Conservation (phyloP, 2,797 vertebrate species). For the Malacoraja senta region DNA sequence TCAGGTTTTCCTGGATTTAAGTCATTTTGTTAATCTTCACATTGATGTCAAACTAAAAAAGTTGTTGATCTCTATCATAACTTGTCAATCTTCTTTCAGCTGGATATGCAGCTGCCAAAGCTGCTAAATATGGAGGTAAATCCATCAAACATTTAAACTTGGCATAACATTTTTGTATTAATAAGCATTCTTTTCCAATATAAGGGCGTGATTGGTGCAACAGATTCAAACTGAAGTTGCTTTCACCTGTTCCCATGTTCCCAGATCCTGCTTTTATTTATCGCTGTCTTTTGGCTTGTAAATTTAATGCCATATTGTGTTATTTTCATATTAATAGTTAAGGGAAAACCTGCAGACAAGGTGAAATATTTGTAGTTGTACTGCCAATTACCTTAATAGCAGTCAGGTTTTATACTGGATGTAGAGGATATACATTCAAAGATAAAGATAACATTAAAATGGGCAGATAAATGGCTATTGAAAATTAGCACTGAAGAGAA, state of each 20-base stretch:
- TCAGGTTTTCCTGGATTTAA: too few species aligned
- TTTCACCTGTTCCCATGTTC: neutral
- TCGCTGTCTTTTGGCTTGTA: neutral
- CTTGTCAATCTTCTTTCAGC: neutral
- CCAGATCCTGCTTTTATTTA: neutral
- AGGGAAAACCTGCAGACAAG: neutral
- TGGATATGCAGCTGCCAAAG: constrained; percentile 4
- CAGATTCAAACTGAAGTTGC: neutral
- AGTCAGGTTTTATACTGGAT: too few species aligned
- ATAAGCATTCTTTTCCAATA: too few species aligned
- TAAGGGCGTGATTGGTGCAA: neutral
- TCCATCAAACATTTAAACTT: neutral
- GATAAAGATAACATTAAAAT: too few species aligned
- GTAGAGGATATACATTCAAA: too few species aligned
- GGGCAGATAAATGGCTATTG: too few species aligned
- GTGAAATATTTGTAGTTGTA: neutral
- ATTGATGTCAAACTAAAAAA: neutral
- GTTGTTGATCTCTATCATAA: neutral
- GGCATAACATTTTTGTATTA: neutral
- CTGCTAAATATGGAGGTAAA: constrained; percentile 23
- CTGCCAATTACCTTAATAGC: neutral
- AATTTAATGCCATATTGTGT: neutral
- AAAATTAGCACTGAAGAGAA: too few species aligned
- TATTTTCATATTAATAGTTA: neutral
- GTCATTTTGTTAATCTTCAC: too few species aligned